Percentiles rank a stretch among this genome's conserved stretches.
These are phyloP conservation scores for Hippolais icterina DNA, from an alignment of 2,113 vertebrate species.

Conservation along the genomic window DNA sequence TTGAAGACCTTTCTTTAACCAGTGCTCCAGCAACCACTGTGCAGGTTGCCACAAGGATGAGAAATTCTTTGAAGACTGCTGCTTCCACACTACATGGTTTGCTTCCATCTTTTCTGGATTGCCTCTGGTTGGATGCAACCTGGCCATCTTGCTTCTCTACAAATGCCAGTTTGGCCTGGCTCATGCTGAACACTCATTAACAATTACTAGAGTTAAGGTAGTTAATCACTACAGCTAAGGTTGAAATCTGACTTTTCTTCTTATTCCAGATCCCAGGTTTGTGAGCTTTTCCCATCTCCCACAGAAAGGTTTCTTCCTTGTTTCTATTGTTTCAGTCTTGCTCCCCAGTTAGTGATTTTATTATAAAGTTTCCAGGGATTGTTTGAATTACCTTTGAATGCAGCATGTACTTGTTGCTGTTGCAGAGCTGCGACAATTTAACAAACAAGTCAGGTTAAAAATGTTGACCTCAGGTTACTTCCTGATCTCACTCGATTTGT, in stretches of 20 bases:
- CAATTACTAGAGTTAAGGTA: conserved; percentile 9
- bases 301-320: not conserved
- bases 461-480: conserved; percentile 30
- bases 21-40: not conserved
- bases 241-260: conserved; percentile 30
- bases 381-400: conserved; percentile 7
- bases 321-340: conserved; percentile 6
- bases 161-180: not conserved
- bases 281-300: conserved; percentile 6
- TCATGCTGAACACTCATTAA: not conserved
- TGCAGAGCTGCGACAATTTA: not conserved
- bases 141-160: not conserved
- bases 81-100: not conserved
- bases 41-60: not conserved
- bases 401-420: not conserved
- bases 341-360: not conserved
- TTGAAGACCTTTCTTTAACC: not conserved
- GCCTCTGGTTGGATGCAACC: not conserved
- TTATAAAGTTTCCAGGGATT: conserved; percentile 1
- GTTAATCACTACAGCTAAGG: conserved; percentile 21
- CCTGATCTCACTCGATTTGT: conserved; percentile 5
- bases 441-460: conserved; percentile 29
- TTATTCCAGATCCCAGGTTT: not conserved
- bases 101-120: not conserved
- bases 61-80: not conserved